phyloP scores from a whole-genome alignment of 2,113 vertebrate genomes.

The Cyprinodon variegatus region DNA sequence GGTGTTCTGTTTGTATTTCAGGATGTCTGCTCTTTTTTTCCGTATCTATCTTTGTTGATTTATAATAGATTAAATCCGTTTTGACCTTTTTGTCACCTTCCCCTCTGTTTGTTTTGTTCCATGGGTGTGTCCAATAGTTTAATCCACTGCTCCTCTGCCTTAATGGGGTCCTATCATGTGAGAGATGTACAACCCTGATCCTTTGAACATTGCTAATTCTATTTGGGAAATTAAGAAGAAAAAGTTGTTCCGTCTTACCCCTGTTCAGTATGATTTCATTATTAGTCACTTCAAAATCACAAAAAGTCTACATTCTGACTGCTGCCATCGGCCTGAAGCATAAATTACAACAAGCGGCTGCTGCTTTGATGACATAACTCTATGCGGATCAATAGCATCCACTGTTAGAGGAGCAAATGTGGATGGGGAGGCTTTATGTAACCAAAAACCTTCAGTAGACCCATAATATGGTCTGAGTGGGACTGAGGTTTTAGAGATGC shows the following conservation, averaged over 20 bases:
- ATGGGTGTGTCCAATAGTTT: constrained; percentile 35
- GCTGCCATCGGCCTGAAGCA: neutral
- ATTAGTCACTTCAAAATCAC: neutral
- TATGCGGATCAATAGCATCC: constrained; percentile 14
- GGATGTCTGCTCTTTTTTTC: constrained; percentile 10
- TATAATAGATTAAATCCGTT: constrained; percentile 49
- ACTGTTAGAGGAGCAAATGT: constrained; percentile 15
- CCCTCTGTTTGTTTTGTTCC: constrained; percentile 41
- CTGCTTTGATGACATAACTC: constrained; percentile 8
- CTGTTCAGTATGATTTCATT: neutral
- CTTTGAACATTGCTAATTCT: constrained; percentile 18
- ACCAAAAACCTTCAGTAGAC: constrained; percentile 35
- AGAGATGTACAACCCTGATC: neutral
- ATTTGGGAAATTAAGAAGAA: constrained; percentile 16
- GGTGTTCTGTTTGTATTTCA: constrained; percentile 48
- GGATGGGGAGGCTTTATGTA: constrained; percentile 37
- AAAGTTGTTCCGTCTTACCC: constrained; percentile 8
- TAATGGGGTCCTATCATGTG: neutral
- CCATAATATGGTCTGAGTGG: constrained; percentile 25
- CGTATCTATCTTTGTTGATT: constrained; percentile 41
- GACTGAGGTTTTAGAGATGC: constrained; percentile 7
- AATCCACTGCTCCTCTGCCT: constrained; percentile 38
- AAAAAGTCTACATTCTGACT: neutral
- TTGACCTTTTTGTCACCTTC: constrained; percentile 10
- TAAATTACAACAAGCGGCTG: constrained; percentile 8